Conservation (phyloP, 2,797 vertebrate species). For the Gouania willdenowi region DNA sequence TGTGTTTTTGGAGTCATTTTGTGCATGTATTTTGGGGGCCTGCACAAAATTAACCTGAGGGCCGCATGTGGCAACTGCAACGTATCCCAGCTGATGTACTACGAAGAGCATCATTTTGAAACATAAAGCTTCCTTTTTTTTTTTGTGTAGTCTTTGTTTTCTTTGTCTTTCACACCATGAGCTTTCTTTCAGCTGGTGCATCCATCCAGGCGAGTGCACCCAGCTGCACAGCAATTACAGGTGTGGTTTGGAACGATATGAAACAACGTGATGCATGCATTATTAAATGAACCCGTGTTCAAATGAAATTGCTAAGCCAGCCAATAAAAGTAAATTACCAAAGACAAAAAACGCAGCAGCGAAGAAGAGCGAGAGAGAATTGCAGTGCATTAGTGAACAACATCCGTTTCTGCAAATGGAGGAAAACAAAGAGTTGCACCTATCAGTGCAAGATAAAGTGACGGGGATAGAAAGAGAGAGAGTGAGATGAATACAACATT, state of each 20-base stretch:
- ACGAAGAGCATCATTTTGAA: too few relatives aligned
- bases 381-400: constrained; percentile 64
- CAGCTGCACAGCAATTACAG: constrained; percentile 63
- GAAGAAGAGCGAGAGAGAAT: constrained; percentile 28
- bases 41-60: too few relatives aligned
- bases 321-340: constrained; percentile 70
- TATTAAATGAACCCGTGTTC: constrained; percentile 68
- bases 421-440: constrained; percentile 55
- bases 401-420: constrained; percentile 66
- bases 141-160: not conserved
- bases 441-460: constrained; percentile 53
- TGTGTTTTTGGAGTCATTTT: too few relatives aligned
- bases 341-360: constrained; percentile 53
- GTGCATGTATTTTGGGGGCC: too few relatives aligned
- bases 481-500: constrained; percentile 64
- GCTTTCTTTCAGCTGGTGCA: constrained; percentile 24
- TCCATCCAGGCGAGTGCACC: constrained; percentile 42
- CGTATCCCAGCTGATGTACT: too few relatives aligned
- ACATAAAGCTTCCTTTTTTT: too few relatives aligned
- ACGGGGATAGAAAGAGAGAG: constrained; percentile 6
- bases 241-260: constrained; percentile 34
- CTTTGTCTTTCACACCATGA: not conserved
- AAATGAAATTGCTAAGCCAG: constrained; percentile 63
- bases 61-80: too few relatives aligned
- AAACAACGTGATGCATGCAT: constrained; percentile 50